Base-by-base conservation (phyloP, 64 coral and sea anemone genomes). In the Orbicella faveolata region DNA sequence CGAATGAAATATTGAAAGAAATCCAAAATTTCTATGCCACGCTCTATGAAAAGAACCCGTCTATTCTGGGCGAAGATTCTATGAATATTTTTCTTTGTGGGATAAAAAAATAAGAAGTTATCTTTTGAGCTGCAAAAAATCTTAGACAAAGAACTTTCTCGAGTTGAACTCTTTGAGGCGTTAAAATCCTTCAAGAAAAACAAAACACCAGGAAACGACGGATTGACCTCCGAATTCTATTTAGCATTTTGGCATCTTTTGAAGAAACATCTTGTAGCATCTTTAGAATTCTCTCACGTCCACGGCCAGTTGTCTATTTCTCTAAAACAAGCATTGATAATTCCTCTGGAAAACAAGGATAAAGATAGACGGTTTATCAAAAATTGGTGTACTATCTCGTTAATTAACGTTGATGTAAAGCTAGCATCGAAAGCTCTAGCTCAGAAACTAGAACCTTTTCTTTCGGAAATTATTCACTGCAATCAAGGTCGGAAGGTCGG, bases 361-460 rank as follows among this genome's bases (percentile, higher is more conserved):
- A 72, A 83, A 79, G 52, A 79, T 19, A 52, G 76, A 79, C 7
- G 37, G 7, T 79, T 79, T 55, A 9, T 79, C 10, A 26, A 44
- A 12, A 79, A 81, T 6, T 81, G 79, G 79, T 9, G 79, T 21
- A 17, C 54, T 53, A 81, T 81, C 16, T 81, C 79, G 23, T 61
- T 81, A 21, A 61, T 62, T 14, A 81, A 81, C n/a, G 53, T 81
- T 26, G 79, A 81, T 26, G 51, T 81, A 0, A 81, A 81, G 25
- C 59, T 81, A 25, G 79, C 79, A 30, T 61, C 55, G 1, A 81
- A 81, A 52, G 52, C 79, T 3, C 16, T 81, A 26, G 79, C 79
- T 53, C 59, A 34, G 61, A 21, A 52, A 30, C 30, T 30, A 30
- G 30, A 30, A 30, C 30, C 30, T 30, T 30, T 30, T 30, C 30